These are phyloP conservation scores for Mantis religiosa DNA, from an alignment of 2,888 invertebrate species.

Conservation along the genomic window DNA sequence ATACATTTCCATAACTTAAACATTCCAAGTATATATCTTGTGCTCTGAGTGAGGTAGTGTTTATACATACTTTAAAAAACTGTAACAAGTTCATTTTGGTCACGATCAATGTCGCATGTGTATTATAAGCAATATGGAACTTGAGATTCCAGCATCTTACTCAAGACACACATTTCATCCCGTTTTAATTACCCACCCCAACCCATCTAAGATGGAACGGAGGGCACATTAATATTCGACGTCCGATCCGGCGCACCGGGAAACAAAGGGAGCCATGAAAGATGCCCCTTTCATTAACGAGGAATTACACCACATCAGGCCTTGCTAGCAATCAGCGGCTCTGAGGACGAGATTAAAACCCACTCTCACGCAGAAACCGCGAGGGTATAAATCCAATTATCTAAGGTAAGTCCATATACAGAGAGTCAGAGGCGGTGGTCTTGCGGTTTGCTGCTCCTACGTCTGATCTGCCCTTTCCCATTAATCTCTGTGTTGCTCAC, in stretches of 20 bases:
- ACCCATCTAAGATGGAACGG: background rate
- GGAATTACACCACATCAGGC: background rate
- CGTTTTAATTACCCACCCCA: background rate
- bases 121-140: background rate
- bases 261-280: background rate
- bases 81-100: no score
- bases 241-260: background rate
- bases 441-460: background rate
- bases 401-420: background rate
- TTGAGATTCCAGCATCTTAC: background rate
- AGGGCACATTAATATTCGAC: background rate
- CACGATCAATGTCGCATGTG: no score
- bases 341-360: background rate
- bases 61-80: no score
- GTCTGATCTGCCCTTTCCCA: background rate
- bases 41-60: no score
- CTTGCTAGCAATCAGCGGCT: background rate
- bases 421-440: background rate
- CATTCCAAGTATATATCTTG: no score
- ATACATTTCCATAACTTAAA: no score
- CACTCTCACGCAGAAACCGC: background rate
- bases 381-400: background rate
- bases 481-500: background rate
- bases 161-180: background rate
- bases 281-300: background rate